Conservation (phyloP, 2,888 invertebrate species). For the Phalangium opilio region DNA sequence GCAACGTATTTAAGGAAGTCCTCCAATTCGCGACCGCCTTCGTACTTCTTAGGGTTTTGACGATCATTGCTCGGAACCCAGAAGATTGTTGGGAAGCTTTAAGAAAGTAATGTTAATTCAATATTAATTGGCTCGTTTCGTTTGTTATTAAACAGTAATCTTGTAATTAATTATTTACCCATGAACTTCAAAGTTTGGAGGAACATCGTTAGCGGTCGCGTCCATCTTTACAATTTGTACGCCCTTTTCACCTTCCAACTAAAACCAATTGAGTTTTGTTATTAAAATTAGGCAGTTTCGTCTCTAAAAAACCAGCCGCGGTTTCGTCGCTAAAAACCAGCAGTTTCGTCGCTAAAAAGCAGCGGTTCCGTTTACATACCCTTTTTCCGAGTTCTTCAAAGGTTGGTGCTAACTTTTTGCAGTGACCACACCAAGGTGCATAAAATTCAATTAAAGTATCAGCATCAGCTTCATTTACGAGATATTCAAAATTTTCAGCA, state of each 20-base stretch:
- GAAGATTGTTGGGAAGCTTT: constrained; percentile 81
- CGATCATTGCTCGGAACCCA: constrained; percentile 78
- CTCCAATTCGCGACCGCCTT: constrained; percentile 79
- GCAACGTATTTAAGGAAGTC: constrained; percentile 92
- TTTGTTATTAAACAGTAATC: no score
- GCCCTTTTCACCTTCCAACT: constrained; percentile 60
- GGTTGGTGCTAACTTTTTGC: constrained; percentile 84
- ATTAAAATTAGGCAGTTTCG: no score
- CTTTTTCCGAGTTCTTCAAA: constrained; percentile 86
- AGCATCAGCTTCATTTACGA: constrained; percentile 74
- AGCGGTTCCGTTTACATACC: constrained; percentile 38
- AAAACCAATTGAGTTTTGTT: no score
- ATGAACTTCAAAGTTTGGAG: constrained; percentile 69
- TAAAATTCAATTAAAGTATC: constrained; percentile 97
- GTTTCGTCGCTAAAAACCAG: no score
- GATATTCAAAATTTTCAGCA: constrained; percentile 89
- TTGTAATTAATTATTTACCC: constrained; percentile 42
- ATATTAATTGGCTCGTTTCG: no score
- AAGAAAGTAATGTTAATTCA: background rate
- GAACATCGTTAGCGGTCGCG: constrained; percentile 96
- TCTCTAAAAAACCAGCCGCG: no score
- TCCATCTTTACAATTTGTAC: constrained; percentile 94
- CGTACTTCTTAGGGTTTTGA: constrained; percentile 64
- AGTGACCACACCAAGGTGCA: constrained; percentile 98
- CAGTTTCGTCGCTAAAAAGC: no score